phyloP scores from a whole-genome alignment of 2,888 invertebrate genomes.

The Hydroisotoma schaefferi region DNA sequence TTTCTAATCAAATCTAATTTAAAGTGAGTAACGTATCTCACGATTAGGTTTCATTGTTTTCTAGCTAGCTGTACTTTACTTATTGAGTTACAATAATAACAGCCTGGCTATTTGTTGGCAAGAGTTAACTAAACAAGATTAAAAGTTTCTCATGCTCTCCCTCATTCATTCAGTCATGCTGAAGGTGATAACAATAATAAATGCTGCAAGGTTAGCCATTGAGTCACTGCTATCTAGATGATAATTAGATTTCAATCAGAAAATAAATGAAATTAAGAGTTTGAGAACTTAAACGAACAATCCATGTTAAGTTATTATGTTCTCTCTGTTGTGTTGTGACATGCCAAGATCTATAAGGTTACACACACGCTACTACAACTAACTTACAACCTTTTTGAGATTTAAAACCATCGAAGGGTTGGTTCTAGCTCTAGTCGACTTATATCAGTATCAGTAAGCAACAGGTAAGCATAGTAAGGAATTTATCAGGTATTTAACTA shows the following conservation, averaged over 20 bases:
- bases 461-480: background rate
- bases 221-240: background rate
- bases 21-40: too few species aligned
- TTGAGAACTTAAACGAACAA: too few species aligned
- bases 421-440: too few species aligned
- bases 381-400: background rate
- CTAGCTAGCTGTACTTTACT: too few species aligned
- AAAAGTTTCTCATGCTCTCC: constrained; percentile 1
- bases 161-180: constrained; percentile 1
- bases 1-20: too few species aligned
- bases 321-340: too few species aligned
- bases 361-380: background rate
- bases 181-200: constrained; percentile 1
- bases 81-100: too few species aligned
- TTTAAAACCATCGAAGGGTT: background rate
- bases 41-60: too few species aligned
- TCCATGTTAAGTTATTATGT: too few species aligned
- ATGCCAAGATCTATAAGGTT: constrained; percentile 10
- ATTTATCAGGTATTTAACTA: background rate
- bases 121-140: too few species aligned
- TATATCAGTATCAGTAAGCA: too few species aligned
- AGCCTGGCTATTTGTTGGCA: too few species aligned
- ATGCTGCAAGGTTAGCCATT: background rate
- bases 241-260: constrained; percentile 17
- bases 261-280: constrained; percentile 16